Evolutionary conservation across 2,888 invertebrate species (phyloP).

Genomic region (Keiferia lycopersicella): DNA sequence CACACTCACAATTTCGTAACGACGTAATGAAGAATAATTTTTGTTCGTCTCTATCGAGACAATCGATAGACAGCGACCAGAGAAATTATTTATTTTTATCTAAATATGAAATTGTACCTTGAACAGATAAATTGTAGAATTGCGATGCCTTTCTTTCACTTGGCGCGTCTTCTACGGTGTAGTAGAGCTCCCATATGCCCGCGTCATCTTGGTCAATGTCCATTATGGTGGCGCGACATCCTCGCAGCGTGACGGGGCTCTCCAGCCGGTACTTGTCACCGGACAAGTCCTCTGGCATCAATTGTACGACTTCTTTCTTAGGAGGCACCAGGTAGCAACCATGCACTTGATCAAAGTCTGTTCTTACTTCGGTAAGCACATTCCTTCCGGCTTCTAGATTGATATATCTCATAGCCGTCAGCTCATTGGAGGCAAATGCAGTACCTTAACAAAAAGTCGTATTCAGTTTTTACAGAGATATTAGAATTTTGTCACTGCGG

Average conservation of each 20-base stretch:
- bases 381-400: slow-evolving; percentile 30
- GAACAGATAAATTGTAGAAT: slow-evolving; percentile 5
- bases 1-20: too few relatives aligned
- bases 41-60: too few relatives aligned
- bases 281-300: slow-evolving; percentile 39
- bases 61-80: too few relatives aligned
- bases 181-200: slow-evolving; percentile 42
- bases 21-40: too few relatives aligned
- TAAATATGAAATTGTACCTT: neutral
- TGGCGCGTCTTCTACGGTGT: neutral
- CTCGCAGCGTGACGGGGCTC: slow-evolving; percentile 16
- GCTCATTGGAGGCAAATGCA: too few relatives aligned
- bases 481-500: too few relatives aligned
- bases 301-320: slow-evolving; percentile 33
- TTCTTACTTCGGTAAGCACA: slow-evolving; percentile 32
- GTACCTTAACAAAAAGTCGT: too few relatives aligned
- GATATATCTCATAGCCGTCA: too few relatives aligned
- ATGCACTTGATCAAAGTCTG: slow-evolving; percentile 26
- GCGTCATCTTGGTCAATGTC: slow-evolving; percentile 36
- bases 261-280: slow-evolving; percentile 35
- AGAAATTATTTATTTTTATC: too few relatives aligned
- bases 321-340: slow-evolving; percentile 41
- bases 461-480: too few relatives aligned
- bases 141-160: neutral
- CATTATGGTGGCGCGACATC: slow-evolving; percentile 28